phyloP scores from a whole-genome alignment of 2,113 vertebrate genomes.

The Mixornis gularis region DNA sequence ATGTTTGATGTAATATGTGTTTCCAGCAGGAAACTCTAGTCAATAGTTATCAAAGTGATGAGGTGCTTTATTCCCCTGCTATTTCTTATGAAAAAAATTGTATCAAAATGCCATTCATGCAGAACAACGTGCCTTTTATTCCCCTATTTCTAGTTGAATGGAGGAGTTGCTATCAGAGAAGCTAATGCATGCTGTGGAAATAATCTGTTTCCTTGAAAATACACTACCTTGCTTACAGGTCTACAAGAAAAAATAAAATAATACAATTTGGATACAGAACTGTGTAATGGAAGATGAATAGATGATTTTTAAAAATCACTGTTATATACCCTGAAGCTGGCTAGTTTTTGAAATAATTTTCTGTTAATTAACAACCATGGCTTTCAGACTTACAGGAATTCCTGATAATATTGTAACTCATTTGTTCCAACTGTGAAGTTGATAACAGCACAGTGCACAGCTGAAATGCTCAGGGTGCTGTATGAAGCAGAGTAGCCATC shows the following conservation, averaged over 20 bases:
- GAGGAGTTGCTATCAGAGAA: not conserved
- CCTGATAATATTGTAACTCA: not conserved
- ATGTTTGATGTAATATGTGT: not conserved
- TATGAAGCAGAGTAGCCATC: not conserved
- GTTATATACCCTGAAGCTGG: not conserved
- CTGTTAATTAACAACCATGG: not conserved
- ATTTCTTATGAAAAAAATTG: not conserved
- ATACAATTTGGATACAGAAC: not conserved
- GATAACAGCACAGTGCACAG: not conserved
- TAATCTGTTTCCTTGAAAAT: not conserved
- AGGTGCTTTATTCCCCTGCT: constrained; percentile 15
- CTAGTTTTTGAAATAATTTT: not conserved
- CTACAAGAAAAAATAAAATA: not conserved
- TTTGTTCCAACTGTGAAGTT: not conserved
- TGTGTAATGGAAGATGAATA: not conserved
- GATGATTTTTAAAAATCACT: not conserved
- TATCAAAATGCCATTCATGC: not conserved
- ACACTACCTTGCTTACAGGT: not conserved
- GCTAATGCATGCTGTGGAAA: not conserved
- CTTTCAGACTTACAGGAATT: not conserved
- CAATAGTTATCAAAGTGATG: constrained; percentile 1
- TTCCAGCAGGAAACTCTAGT: constrained; percentile 36
- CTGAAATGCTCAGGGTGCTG: not conserved
- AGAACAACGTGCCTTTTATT: constrained; percentile 19
- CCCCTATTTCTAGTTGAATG: not conserved